Percentiles rank a stretch among this genome's conserved stretches.
These are phyloP conservation scores for Sorex araneus DNA, from an alignment of 2,113 vertebrate species.

Conservation along the genomic window DNA sequence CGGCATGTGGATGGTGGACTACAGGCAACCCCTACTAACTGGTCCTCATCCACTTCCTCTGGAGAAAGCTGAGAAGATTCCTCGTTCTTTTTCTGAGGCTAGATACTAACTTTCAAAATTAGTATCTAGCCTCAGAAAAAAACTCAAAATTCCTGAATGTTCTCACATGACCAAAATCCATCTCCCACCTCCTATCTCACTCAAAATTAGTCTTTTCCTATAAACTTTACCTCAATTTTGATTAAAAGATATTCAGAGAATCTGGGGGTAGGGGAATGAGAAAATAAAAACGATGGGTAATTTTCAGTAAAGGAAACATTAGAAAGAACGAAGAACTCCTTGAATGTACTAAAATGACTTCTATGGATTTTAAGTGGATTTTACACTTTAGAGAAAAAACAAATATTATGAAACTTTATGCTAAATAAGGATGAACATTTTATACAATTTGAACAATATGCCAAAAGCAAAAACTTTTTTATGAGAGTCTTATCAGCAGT, in stretches of 20 bases:
- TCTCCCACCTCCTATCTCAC: background rate
- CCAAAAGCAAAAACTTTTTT: slow-evolving; percentile 30
- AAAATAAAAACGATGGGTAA: background rate
- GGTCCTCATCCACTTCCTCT: background rate
- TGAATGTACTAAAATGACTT: background rate
- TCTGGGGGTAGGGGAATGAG: slow-evolving; percentile 11
- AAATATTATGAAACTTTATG: background rate
- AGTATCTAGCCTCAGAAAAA: no score
- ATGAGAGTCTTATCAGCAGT: background rate
- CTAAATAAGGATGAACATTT: background rate
- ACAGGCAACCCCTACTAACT: background rate
- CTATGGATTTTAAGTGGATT: slow-evolving; percentile 4
- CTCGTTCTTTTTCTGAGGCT: slow-evolving; percentile 20
- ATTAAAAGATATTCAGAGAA: slow-evolving; percentile 48
- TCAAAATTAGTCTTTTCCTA: background rate
- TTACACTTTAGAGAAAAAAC: background rate
- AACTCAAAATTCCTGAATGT: slow-evolving; percentile 8
- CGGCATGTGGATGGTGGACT: background rate
- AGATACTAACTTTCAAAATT: slow-evolving; percentile 20
- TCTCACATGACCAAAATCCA: slow-evolving; percentile 2
- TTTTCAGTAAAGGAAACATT: background rate
- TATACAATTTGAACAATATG: background rate
- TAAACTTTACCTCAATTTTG: slow-evolving; percentile 54
- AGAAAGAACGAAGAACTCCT: slow-evolving; percentile 34
- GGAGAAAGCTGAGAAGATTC: background rate